Conservation (phyloP, 1,140 invertebrate genomes). For the Rhyacophila brunnea region DNA sequence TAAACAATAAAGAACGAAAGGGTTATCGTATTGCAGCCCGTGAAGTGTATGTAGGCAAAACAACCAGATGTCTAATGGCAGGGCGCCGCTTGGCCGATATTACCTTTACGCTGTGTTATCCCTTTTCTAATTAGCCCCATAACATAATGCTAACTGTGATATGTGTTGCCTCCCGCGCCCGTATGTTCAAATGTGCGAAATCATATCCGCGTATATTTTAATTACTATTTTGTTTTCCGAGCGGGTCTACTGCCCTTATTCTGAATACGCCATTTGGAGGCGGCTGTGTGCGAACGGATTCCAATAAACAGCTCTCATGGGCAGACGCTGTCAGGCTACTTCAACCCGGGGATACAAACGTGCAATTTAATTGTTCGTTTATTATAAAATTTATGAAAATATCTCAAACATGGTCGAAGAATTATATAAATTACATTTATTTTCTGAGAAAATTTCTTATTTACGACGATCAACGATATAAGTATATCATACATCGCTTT, state of each 20-base stretch:
- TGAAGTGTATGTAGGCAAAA: slow-evolving; percentile 15
- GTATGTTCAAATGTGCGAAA: slow-evolving; percentile 36
- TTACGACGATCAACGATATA: too few relatives aligned
- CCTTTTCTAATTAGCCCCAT: slow-evolving; percentile 36
- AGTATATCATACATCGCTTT: too few relatives aligned
- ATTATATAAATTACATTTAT: too few relatives aligned
- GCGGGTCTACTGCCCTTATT: slow-evolving; percentile 4
- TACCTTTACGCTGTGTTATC: slow-evolving; percentile 36
- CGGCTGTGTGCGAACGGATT: slow-evolving; percentile 32
- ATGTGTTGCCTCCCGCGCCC: slow-evolving; percentile 34
- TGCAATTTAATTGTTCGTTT: too few relatives aligned
- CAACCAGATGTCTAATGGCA: slow-evolving; percentile 31
- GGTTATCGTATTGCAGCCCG: slow-evolving; percentile 19
- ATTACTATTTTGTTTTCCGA: slow-evolving; percentile 35
- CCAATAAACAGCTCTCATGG: slow-evolving; percentile 34
- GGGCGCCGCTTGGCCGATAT: slow-evolving; percentile 35
- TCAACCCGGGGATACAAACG: too few relatives aligned
- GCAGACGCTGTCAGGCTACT: neutral
- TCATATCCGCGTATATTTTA: slow-evolving; percentile 36
- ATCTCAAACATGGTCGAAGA: too few relatives aligned
- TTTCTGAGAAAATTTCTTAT: too few relatives aligned
- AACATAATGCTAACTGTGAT: slow-evolving; percentile 37
- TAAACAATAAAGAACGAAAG: slow-evolving; percentile 35
- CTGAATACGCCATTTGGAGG: slow-evolving; percentile 20
- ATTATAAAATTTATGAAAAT: too few relatives aligned